A percentile compares a stretch with the other conserved stretches of the same genome.
These are phyloP conservation scores for Cenopis cana DNA, from an alignment of 2,888 invertebrate genomes.

Conservation along the genomic window DNA sequence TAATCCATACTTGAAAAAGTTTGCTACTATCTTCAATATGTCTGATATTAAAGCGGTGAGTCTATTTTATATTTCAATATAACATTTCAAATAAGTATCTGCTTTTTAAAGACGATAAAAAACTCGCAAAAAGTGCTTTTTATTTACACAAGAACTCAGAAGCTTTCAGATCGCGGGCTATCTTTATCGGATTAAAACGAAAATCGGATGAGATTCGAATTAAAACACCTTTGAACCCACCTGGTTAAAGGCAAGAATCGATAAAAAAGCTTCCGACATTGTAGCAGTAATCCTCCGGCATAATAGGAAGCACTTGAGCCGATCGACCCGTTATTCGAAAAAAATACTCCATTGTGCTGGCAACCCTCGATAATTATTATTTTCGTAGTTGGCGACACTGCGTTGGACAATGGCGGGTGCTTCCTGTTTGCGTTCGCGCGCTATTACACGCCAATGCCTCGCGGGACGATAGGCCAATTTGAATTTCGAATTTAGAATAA, in stretches of 20 bases:
- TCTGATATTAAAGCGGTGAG: background rate
- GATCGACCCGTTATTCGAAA: constrained; percentile 79
- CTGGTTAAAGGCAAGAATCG: constrained; percentile 70
- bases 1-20: too few species aligned
- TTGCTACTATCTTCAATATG: background rate
- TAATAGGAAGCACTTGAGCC: constrained; percentile 83
- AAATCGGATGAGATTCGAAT: constrained; percentile 72
- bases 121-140: constrained; percentile 34
- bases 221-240: constrained; percentile 74
- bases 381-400: constrained; percentile 84
- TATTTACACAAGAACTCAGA: constrained; percentile 29
- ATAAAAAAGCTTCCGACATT: constrained; percentile 69
- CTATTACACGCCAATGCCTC: constrained; percentile 83
- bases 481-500: constrained; percentile 78
- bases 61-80: background rate
- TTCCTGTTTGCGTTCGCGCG: constrained; percentile 85
- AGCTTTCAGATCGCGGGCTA: constrained; percentile 53
- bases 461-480: constrained; percentile 81
- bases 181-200: constrained; percentile 71
- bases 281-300: constrained; percentile 78
- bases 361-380: constrained; percentile 84
- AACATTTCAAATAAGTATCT: background rate
- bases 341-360: constrained; percentile 69
- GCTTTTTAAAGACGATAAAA: constrained; percentile 10
- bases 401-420: constrained; percentile 75